Conservation (phyloP, 2,113 vertebrate species). For the Taxidea taxus region DNA sequence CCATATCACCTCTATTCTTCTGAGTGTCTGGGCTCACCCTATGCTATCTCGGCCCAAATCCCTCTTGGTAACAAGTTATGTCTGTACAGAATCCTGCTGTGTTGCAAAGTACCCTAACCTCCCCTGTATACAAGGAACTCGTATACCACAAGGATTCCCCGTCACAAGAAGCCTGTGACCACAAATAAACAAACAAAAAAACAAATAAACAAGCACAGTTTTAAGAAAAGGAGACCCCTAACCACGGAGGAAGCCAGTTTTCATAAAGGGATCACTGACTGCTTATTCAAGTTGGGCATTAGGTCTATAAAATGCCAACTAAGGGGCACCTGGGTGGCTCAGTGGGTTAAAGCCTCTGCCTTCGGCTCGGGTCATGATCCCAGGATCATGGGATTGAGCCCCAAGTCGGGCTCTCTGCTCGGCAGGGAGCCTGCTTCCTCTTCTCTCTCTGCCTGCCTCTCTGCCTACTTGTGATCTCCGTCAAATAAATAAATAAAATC, state of each 20-base stretch:
- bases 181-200: not conserved
- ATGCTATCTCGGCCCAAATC: not conserved
- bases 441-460: too few relatives aligned
- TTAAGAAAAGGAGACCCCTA: not conserved
- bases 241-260: not conserved
- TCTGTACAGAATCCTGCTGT: not conserved
- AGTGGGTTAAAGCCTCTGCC: too few relatives aligned
- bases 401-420: too few relatives aligned
- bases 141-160: not conserved
- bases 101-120: not conserved
- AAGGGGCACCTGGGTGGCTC: too few relatives aligned
- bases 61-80: not conserved
- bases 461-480: too few relatives aligned
- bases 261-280: not conserved
- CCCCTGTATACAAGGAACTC: not conserved
- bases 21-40: not conserved
- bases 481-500: too few relatives aligned
- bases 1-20: not conserved
- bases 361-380: too few relatives aligned
- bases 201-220: not conserved
- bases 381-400: too few relatives aligned
- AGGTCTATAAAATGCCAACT: not conserved
- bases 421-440: too few relatives aligned
- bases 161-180: not conserved
- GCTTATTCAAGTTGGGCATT: not conserved